These are phyloP conservation scores for Oxygymnocypris stewartii DNA, from an alignment of 2,113 vertebrate species.

Conservation along the genomic window DNA sequence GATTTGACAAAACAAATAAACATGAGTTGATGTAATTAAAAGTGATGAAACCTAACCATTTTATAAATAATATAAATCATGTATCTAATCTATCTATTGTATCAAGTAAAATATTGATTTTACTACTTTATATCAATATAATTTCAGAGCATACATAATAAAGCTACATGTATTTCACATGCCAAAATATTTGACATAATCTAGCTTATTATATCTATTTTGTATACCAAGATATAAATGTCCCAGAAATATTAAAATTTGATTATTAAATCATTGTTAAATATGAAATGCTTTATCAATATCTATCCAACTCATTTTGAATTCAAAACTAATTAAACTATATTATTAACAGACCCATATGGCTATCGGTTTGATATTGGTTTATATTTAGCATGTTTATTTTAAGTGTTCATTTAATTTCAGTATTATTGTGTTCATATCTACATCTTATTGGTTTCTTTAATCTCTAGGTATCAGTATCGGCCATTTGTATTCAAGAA, in stretches of 20 bases:
- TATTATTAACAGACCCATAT: not conserved
- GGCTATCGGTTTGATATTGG: too few species aligned
- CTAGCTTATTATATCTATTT: not conserved
- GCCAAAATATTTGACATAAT: not conserved
- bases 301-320: not conserved
- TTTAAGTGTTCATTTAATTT: not conserved
- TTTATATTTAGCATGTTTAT: not conserved
- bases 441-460: not conserved
- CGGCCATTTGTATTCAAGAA: not conserved
- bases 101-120: not conserved
- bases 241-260: not conserved
- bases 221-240: not conserved
- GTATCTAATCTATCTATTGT: not conserved
- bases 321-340: not conserved
- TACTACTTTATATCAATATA: not conserved
- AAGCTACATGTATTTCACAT: not conserved
- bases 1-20: conserved; percentile 55
- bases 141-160: not conserved
- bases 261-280: not conserved
- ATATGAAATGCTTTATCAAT: not conserved
- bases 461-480: not conserved
- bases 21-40: conserved; percentile 62
- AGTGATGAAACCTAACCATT: conserved; percentile 52
- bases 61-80: not conserved
- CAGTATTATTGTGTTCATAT: not conserved